These are phyloP conservation scores for Pampusana beccarii DNA, from an alignment of 2,113 vertebrate species.

Conservation along the genomic window DNA sequence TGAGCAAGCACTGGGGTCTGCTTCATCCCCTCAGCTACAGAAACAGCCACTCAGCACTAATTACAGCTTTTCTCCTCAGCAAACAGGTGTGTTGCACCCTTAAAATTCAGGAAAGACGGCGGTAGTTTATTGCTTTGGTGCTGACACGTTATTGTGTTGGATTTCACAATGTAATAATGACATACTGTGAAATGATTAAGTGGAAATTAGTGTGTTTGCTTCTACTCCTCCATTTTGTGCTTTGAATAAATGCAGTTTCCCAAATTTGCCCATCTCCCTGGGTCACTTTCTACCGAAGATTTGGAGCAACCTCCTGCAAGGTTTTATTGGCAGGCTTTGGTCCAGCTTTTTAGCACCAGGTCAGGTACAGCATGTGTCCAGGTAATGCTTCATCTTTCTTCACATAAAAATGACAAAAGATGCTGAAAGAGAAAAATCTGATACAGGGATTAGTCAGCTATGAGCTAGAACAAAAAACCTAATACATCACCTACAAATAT, in stretches of 20 bases:
- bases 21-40: background rate
- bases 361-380: background rate
- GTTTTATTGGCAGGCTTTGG: background rate
- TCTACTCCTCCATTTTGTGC: background rate
- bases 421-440: background rate
- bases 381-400: background rate
- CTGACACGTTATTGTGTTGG: background rate
- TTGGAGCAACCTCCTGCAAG: background rate
- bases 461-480: background rate
- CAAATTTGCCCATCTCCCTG: background rate
- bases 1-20: background rate
- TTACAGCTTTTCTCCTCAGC: background rate
- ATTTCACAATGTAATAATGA: background rate
- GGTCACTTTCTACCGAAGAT: background rate
- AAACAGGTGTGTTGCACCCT: background rate
- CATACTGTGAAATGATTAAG: background rate
- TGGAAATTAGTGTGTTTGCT: background rate
- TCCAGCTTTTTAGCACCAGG: background rate
- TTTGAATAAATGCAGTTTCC: background rate
- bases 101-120: background rate
- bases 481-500: background rate
- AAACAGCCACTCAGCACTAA: slow-evolving; percentile 2
- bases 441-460: background rate
- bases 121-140: background rate
- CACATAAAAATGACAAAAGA: background rate